Evolutionary conservation across 2,797 vertebrate species (phyloP).

Genomic region (Poeciliopsis turneri): DNA sequence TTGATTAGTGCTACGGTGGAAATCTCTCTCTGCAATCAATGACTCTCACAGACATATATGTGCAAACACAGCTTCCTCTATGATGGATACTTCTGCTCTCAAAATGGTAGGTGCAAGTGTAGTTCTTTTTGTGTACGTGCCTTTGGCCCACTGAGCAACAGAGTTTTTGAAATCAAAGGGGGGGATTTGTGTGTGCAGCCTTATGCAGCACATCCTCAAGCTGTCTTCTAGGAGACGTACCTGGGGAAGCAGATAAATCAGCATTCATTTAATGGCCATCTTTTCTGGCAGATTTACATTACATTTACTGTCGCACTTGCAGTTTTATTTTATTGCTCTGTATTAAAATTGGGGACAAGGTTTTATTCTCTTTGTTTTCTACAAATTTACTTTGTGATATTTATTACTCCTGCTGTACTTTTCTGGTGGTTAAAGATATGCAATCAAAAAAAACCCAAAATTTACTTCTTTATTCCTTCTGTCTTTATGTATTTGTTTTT

Average conservation of each 20-base stretch:
- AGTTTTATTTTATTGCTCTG: background rate
- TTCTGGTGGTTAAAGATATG: background rate
- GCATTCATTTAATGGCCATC: background rate
- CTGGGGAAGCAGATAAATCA: background rate
- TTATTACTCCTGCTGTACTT: background rate
- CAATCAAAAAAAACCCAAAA: background rate
- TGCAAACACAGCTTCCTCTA: conserved; percentile 30
- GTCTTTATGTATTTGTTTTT: too few species aligned
- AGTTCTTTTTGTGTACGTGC: conserved; percentile 17
- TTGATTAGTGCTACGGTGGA: conserved; percentile 51
- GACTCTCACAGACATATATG: conserved; percentile 6
- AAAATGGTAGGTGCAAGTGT: conserved; percentile 55
- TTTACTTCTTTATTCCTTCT: background rate
- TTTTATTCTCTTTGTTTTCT: background rate
- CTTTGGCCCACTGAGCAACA: background rate
- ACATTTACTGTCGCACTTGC: conserved; percentile 2
- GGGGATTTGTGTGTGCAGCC: conserved; percentile 20
- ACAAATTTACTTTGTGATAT: background rate
- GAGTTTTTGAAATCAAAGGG: background rate
- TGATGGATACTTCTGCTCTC: conserved; percentile 48
- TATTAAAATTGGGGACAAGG: background rate
- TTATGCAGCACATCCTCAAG: background rate
- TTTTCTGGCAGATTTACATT: conserved; percentile 4
- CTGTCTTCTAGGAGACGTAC: background rate
- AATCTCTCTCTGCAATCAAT: conserved; percentile 51